Base-by-base conservation (phyloP, 2,888 invertebrate species). In the Glaucopsyche alexis region DNA sequence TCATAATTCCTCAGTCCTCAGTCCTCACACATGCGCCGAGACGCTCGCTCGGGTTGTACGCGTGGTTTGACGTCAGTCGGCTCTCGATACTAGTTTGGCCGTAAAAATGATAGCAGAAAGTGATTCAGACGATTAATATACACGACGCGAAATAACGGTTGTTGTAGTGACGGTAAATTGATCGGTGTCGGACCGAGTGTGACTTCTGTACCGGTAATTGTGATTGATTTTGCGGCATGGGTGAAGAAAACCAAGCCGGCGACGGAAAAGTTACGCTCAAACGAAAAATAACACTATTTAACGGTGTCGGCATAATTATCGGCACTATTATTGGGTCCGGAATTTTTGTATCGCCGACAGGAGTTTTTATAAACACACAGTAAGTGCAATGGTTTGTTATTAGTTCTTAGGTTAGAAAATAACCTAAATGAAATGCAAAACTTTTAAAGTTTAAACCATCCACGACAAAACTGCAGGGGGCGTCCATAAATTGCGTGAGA, bases 331-430 rank as follows among this genome's bases (percentile, higher is more conserved):
- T 98, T 78, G 98, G 98, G 66, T 95, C 97, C 75, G 98, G 98
- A 72, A 98, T 98, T 80, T 98, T 98, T 87, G 96, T 98, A 79
- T 96, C 97, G 45, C 98, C 98, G n/a, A 96, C 97, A 77, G 96
- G 96, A 79, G 96, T 96, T 77, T 96, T 94, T 82, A 80, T 85
- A 73, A 93, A 94, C 79, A 96, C 95, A 64, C 93, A 94, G 94
- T 95, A 85, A 94, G 94, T 91, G 9, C 1, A 60, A 60, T 2
- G 8, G 29, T 66, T 66, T 66, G 42, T 42, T 66, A 9, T 66
- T 66, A 40, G 2, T n/a, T 9, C 7, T 42, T n/a, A 42, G 40
- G 66, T 66, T 66, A 66, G 66, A 66, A 66, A 4, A 66, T 66
- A 66, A 66, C 40, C 40, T 66, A 60, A 29, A 60, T 29, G 29